Percentiles rank a stretch among this genome's conserved stretches.
phyloP scores from a whole-genome alignment of 2,113 vertebrate genomes.

The Uria lomvia region DNA sequence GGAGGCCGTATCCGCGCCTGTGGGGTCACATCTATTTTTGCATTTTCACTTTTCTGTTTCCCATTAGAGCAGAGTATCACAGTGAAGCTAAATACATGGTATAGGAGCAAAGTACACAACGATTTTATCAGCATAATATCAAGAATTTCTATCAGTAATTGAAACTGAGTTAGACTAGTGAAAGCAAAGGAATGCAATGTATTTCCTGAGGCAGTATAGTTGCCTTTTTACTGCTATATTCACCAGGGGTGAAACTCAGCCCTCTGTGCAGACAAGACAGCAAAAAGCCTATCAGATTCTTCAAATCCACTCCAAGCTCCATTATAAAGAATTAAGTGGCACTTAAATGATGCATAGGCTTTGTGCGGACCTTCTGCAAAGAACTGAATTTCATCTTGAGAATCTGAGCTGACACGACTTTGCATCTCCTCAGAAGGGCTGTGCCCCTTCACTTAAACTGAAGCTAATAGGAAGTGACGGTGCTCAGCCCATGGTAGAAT shows the following conservation, averaged over 20 bases:
- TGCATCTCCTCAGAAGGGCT: not conserved
- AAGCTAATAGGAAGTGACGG: not conserved
- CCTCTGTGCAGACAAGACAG: not conserved
- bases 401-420: not conserved
- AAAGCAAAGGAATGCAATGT: not conserved
- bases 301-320: not conserved
- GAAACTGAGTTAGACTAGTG: not conserved
- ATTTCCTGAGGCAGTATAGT: slow-evolving; percentile 12
- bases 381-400: not conserved
- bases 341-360: slow-evolving; percentile 26
- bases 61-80: not conserved
- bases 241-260: slow-evolving; percentile 32
- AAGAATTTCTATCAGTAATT: slow-evolving; percentile 18
- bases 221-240: slow-evolving; percentile 23
- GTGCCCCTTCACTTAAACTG: not conserved
- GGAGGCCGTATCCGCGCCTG: accelerated
- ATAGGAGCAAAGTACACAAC: not conserved
- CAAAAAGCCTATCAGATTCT: slow-evolving; percentile 36
- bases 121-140: not conserved
- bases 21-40: not conserved
- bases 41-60: not conserved
- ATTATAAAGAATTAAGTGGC: slow-evolving; percentile 44
- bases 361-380: not conserved
- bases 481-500: not conserved
- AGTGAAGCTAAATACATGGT: not conserved